phyloP scores from a whole-genome alignment of 2,888 invertebrate species.

The Opisthograptis luteolata region DNA sequence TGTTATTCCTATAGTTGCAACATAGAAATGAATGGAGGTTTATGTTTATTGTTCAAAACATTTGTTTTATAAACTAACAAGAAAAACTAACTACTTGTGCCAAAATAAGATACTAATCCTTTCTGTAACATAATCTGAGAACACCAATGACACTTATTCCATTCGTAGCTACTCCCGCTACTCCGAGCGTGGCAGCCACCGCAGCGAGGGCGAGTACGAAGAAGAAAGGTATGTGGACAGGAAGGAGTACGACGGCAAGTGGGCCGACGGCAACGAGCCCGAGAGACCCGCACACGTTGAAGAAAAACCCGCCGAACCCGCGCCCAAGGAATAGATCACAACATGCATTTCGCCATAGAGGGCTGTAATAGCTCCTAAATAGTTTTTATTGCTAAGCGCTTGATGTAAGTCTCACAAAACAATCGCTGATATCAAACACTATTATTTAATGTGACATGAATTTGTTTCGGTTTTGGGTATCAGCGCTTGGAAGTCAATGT shows the following conservation, averaged over 20 bases:
- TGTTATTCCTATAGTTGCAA: too few relatives aligned
- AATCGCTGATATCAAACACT: slow-evolving; percentile 7
- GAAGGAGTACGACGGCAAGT: slow-evolving; percentile 87
- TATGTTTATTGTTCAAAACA: too few relatives aligned
- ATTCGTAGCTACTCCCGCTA: slow-evolving; percentile 70
- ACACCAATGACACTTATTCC: not conserved
- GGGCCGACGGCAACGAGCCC: slow-evolving; percentile 85
- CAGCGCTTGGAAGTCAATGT: slow-evolving; percentile 2
- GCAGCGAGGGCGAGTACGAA: slow-evolving; percentile 82
- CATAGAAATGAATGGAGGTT: too few relatives aligned
- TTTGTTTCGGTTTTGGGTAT: not conserved
- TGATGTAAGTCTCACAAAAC: slow-evolving; percentile 3
- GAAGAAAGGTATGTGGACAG: slow-evolving; percentile 84
- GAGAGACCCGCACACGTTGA: slow-evolving; percentile 59
- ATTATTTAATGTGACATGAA: not conserved
- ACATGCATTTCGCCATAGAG: slow-evolving; percentile 8
- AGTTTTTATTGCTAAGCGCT: slow-evolving; percentile 8
- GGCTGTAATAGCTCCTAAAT: slow-evolving; percentile 6
- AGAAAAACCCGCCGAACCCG: slow-evolving; percentile 67
- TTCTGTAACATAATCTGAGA: too few relatives aligned
- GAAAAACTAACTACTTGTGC: too few relatives aligned
- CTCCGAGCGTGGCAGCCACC: slow-evolving; percentile 76
- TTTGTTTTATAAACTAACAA: too few relatives aligned
- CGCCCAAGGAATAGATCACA: slow-evolving; percentile 64
- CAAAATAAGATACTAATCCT: too few relatives aligned